Base-by-base conservation (phyloP, 2,888 invertebrate genomes). In the Heliconius hortense region DNA sequence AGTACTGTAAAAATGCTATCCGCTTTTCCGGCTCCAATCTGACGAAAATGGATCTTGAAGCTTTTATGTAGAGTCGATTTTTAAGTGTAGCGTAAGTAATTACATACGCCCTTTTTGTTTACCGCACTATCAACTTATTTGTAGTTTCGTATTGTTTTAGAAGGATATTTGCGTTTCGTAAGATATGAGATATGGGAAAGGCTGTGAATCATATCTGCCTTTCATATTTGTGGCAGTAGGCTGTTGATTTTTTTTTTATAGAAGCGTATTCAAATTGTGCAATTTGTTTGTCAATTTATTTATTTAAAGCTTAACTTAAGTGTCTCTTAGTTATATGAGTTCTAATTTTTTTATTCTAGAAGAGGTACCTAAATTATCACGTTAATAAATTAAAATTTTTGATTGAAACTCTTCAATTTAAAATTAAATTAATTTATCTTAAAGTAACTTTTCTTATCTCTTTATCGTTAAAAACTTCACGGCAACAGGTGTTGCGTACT, bases 81-180 rank as follows among this genome's bases (percentile, higher is more conserved):
- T 86, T 24, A n/a, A 28, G 72, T 82, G 78, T 4, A 48, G 4
- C 10, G 10, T 1, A 7, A 43, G 53, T 1, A 28, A 62, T 73
- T 76, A 74, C 77, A 79, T 84, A 81, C 77, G 83, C 80, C 82
- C 80, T 81, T 85, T 82, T 84, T 83, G 81, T 83, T 84, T 84
- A 84, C 82, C 79, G 85, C 85, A 87, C 87, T 85, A 82, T 85
- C 85, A 86, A 88, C 85, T 87, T 89, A 90, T 90, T 92, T 91
- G 90, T 90, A 85, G 87, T 90, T 90, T 87, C 82, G 85, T 85
- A 89, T 91, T 92, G 91, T 92, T 85, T 92, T 89, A 87, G 83
- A 86, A 79, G 79, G 83, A 87, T 90, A 86, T 91, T 90, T 90
- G 89, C 84, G 87, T 90, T 89, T 88, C 85, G 84, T 87, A 85